Evolutionary conservation across 2,888 invertebrate genomes (phyloP), one percentile per base, ranked within the genome.

Genomic region (Mimas tiliae): DNA sequence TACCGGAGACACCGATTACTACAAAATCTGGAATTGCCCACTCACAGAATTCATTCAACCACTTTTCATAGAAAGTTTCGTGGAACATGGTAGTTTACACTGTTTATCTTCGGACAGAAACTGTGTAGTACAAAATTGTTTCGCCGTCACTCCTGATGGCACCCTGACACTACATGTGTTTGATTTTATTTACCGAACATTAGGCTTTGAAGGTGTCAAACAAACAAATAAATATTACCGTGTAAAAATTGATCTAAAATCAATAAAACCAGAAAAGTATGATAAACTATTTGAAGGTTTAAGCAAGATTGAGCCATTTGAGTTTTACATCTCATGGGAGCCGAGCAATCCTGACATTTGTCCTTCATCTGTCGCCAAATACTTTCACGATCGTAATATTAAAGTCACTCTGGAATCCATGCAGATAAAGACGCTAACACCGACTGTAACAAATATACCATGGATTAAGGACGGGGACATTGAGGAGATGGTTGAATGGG

Each of bases 301-400:
- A 53, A 72, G 67, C 8, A 91, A 87, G 73, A 67, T 93, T 6
- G 86, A 86, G 64, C 50, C 55, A 6, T 87, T 89, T 45, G 80
- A 91, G 70, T 88, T 90, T 63, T 70, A 79, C 58, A 63, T 93
- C 50, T 70, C 70, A 21, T 93, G 93, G 93, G 86, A 88, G 65
- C 90, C 93, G 1, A 74, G 77, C 62, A 71, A 80, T 58, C 85
- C 86, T 62, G 74, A 83, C 62, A 72, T 92, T 1, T 92, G 93
- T 65, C 93, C 92, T 16, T 93, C 93, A 2, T 89, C 92, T 1
- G 76, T 93, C 68, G 93, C 92, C 11, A 92, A 90, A 71, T 93
- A 91, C 73, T 91, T 93, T 65, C 74, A 76, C 74, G 87, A 89
- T 14, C 82, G 75, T 73, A 72, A 83, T 58, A 70, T 88, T 12